These are phyloP conservation scores for Falco biarmicus DNA, from an alignment of 2,797 vertebrate species.

Conservation along the genomic window DNA sequence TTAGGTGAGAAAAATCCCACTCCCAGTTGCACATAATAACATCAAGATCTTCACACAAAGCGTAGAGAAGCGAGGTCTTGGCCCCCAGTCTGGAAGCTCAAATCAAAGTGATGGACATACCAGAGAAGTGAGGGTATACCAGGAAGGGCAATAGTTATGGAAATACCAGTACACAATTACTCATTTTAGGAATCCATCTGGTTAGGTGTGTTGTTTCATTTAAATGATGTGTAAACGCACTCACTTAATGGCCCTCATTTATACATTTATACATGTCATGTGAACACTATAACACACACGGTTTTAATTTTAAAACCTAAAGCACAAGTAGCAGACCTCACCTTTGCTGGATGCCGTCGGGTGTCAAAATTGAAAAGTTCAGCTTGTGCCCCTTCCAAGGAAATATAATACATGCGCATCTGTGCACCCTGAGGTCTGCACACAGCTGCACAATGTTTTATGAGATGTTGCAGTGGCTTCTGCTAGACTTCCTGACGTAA, in stretches of 20 bases:
- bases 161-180: slow-evolving; percentile 55
- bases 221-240: slow-evolving; percentile 68
- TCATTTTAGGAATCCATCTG: slow-evolving; percentile 57
- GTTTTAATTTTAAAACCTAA: slow-evolving; percentile 64
- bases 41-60: background rate
- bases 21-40: background rate
- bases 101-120: slow-evolving; percentile 32
- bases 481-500: slow-evolving; percentile 68
- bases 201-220: slow-evolving; percentile 68
- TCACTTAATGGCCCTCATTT: slow-evolving; percentile 63
- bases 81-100: background rate
- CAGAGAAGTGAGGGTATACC: slow-evolving; percentile 8
- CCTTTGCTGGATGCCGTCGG: slow-evolving; percentile 64
- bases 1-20: background rate
- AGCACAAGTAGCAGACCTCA: slow-evolving; percentile 73
- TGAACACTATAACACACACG: slow-evolving; percentile 61
- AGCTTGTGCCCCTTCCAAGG: slow-evolving; percentile 68
- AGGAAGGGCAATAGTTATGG: slow-evolving; percentile 22
- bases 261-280: slow-evolving; percentile 61
- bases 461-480: slow-evolving; percentile 74
- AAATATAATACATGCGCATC: slow-evolving; percentile 67
- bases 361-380: slow-evolving; percentile 69
- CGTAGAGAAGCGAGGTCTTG: background rate
- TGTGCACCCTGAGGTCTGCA: slow-evolving; percentile 69
- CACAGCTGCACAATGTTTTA: slow-evolving; percentile 72